Base-by-base conservation (phyloP, 2,888 invertebrate species). In the Chaetogeoica ovagalla region DNA sequence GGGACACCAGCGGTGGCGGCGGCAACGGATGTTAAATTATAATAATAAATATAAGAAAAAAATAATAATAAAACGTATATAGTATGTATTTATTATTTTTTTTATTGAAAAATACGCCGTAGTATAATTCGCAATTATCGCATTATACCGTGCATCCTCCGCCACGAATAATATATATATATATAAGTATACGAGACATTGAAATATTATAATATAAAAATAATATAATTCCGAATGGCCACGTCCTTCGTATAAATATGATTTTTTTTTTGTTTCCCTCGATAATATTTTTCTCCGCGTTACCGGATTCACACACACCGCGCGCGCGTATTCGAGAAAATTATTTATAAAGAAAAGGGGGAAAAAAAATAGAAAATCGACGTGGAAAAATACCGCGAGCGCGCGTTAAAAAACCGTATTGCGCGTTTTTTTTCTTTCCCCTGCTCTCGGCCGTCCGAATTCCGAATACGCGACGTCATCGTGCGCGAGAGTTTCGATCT, bases 91-190 rank as follows among this genome's bases (percentile, higher is more conserved):
- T n/a, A n/a, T n/a, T n/a, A n/a, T 60, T 37, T 21, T 69, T 69
- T 76, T 59, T 13, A 69, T 9, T 17, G 59, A 55, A 62, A 72
- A 77, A 62, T 60, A 72, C 43, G 19, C 21, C 3, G 3, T 30
- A 15, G 30, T 70, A 30, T 30, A 4, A 65, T 79, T 79, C 21
- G 79, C 79, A 79, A 79, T 79, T 79, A 79, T 23, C 79, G 63
- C 63, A 57, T 79, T 79, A 79, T 71, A 79, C 79, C 79, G 79
- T 79, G 71, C 43, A 71, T 79, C 79, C 79, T 63, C 30, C 63
- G 23, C 65, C 65, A 39, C 37, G 65, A n/a, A n/a, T n/a, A n/a
- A n/a, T n/a, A n/a, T n/a, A n/a, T 13, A 48, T 13, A 9, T 11
- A 76, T 68, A 57, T 57, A 66, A 17, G 59, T 60, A 68, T 69